Base-by-base conservation (phyloP, 2,797 vertebrate genomes). In the Ctenopoma kingsleyae region DNA sequence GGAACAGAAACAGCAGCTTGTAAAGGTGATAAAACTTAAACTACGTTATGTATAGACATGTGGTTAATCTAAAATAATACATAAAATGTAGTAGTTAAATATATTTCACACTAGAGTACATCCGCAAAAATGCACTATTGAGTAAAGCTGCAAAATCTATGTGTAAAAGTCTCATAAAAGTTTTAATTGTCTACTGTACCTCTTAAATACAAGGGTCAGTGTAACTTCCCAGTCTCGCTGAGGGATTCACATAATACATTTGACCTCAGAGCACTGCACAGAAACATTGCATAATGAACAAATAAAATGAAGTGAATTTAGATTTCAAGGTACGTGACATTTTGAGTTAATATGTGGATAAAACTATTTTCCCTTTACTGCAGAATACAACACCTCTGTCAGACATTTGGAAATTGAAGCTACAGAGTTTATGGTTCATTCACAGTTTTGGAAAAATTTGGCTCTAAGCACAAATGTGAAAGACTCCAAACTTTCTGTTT, bases 241-340 rank as follows among this genome's bases (percentile, higher is more conserved):
- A 27, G 19, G 27, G 4, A 5, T 43, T 22, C 12, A 17, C n/a
- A 2, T 58, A 56, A 43, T 19, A 30, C 36, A 16, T 51, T 30
- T 67, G 25, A 50, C 35, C 30, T 53, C 12, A 22, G 1, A 49
- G 12, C 15, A 13, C n/a, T 32, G 44, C 49, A 43, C 20, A 27
- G 13, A 32, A 4, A 19, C 20, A 7, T 7, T 3, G 5, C 8
- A 43, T 12, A 15, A 22, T 5, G 2, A 27, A 57, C 47, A 13
- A 23, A 30, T 41, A 5, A 6, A 51, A 13, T 13, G 15, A 30
- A 44, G 2, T 30, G 3, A 11, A 1, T 46, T 62, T 9, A 22
- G 2, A 5, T 41, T 9, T 20, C 0, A 0, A 7, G 20, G 10
- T 6, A 1, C 2, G 15, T 51, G 0, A 46, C 15, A 4, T 30